These are phyloP conservation scores for Bujurquina vittata DNA, from an alignment of 2,113 vertebrate genomes.

Conservation along the genomic window DNA sequence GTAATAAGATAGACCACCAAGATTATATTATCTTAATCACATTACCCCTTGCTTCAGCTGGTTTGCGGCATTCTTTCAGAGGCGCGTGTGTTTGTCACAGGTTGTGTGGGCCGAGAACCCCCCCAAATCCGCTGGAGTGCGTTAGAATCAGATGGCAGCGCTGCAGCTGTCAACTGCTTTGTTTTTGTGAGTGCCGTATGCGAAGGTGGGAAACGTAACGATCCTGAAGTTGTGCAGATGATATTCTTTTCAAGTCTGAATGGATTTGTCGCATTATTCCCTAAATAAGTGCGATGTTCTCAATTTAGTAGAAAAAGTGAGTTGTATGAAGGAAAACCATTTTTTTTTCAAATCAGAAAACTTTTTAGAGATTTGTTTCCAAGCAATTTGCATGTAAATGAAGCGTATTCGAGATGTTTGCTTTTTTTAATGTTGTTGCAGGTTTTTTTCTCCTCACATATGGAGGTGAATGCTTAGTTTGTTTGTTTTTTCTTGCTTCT, in stretches of 20 bases:
- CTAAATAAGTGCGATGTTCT: not conserved
- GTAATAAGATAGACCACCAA: slow-evolving; percentile 1
- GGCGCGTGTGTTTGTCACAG: not conserved
- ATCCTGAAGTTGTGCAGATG: not conserved
- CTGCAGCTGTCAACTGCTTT: not conserved
- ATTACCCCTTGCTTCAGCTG: not conserved
- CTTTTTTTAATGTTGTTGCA: not conserved
- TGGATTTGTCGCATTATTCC: not conserved
- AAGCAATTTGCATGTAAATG: not conserved
- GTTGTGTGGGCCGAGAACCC: not conserved
- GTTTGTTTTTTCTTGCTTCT: not conserved
- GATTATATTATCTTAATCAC: not conserved
- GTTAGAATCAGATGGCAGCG: slow-evolving; percentile 14
- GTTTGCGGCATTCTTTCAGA: slow-evolving; percentile 1
- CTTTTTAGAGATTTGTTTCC: not conserved
- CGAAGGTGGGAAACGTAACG: slow-evolving; percentile 1
- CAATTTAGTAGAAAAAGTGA: not conserved
- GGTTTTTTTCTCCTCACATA: not conserved
- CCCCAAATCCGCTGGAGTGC: slow-evolving; percentile 1
- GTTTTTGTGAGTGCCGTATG: not conserved
- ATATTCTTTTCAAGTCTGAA: slow-evolving; percentile 22
- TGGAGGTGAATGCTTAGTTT: not conserved
- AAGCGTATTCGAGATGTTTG: not conserved
- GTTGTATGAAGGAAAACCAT: not conserved
- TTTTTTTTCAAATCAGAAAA: not conserved